Evolutionary conservation across 2,797 vertebrate genomes (phyloP).

Genomic region (Sarcophilus harrisii): DNA sequence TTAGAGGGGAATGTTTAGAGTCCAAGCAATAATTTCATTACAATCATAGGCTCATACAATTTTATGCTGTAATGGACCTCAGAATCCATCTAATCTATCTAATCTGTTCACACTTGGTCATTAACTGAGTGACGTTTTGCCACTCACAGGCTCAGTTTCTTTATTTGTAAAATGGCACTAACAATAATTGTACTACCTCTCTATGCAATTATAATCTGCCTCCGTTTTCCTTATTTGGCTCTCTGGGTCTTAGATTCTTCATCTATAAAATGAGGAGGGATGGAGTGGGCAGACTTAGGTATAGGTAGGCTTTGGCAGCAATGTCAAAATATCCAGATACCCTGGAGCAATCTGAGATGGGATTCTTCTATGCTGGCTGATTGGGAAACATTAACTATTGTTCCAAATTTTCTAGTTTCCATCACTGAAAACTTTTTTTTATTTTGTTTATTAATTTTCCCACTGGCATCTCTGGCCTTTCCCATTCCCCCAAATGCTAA

Average conservation of each 20-base stretch:
- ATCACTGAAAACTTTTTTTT: neutral
- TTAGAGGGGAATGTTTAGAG: neutral
- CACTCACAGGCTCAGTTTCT: neutral
- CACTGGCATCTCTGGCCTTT: neutral
- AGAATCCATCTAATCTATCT: neutral
- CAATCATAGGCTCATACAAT: neutral
- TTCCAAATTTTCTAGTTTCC: neutral
- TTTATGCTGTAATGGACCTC: neutral
- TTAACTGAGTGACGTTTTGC: neutral
- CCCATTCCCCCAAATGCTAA: neutral
- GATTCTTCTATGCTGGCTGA: neutral
- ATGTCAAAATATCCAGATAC: too few species aligned
- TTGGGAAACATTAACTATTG: neutral
- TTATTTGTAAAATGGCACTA: neutral
- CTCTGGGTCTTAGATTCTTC: neutral
- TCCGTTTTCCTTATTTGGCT: neutral
- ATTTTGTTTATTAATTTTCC: neutral
- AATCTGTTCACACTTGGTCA: neutral
- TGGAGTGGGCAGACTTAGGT: neutral
- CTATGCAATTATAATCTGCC: neutral
- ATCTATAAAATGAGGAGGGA: neutral
- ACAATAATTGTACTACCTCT: neutral
- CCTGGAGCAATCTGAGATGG: neutral
- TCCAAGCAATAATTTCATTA: neutral
- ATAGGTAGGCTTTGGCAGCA: neutral